Base-by-base conservation (phyloP, 1,140 invertebrate genomes). In the Drosophila sp. region DNA sequence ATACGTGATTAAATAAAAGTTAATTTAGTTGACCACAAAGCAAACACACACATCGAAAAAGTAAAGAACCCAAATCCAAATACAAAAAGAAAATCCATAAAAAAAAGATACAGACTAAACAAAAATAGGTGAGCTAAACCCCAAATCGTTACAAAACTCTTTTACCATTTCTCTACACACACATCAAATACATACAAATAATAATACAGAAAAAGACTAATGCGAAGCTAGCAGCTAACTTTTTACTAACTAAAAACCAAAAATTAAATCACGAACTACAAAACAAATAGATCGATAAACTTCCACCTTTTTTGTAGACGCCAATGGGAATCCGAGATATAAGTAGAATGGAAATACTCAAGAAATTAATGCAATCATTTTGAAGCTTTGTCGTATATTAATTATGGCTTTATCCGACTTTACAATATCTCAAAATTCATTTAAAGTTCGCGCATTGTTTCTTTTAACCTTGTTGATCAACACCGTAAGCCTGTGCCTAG, bases 111-210 rank as follows among this genome's bases (percentile, higher is more conserved):
- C 67, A 66, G 56, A 62, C 67, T 58, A 60, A 71, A 81, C 67
- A 71, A 79, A 78, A 40, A 86, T 91, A 92, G 91, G 91, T 92
- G 91, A 92, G 91, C 91, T 92, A 92, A 92, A 91, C 91, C 91
- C 90, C 90, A 90, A 91, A 90, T 90, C 90, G 84, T 91, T 79
- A 84, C 72, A 68, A 89, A 76, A 74, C 66, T 50, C n/a, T 50
- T 54, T 47, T 87, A 86, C 82, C 66, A 86, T 79, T 76, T 73
- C 65, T 79, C 76, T 65, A 78, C 69, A 77, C 67, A 78, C 75
- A 66, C 55, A 60, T 30, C 33, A 66, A 32, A 27, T 64, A 66
- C 56, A 77, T 61, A 79, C 66, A 73, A 58, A 68, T 65, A 72
- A 67, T 77, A 77, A 77, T 75, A 75, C 68, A 76, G 68, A 76